A percentile compares a stretch with the other conserved stretches of the same genome.
Conservation (phyloP, 2,797 vertebrate genomes). For the Coendou prehensilis region DNA sequence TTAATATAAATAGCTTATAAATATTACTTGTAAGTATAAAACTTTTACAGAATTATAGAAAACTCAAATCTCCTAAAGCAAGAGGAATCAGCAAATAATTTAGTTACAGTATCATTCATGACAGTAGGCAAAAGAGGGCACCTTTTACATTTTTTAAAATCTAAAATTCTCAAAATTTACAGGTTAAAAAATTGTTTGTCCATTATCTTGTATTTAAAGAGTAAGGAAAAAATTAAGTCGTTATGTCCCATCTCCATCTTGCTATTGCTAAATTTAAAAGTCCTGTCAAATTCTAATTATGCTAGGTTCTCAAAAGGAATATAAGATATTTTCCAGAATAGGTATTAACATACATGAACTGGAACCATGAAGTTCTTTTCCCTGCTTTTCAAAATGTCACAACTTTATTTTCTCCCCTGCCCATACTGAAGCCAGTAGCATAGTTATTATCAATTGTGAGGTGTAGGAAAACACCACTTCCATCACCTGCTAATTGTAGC, state of each 20-base stretch:
- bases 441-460: neutral
- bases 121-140: neutral
- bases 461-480: neutral
- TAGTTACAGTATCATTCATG: neutral
- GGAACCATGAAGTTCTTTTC: neutral
- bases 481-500: constrained; percentile 25
- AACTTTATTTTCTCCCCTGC: neutral
- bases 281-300: neutral
- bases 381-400: neutral
- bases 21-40: neutral
- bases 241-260: neutral
- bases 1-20: neutral
- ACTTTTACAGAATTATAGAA: neutral
- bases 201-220: neutral
- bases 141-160: neutral
- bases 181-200: neutral
- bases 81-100: neutral
- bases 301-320: neutral
- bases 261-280: neutral
- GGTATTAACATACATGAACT: neutral
- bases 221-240: neutral
- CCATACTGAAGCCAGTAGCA: neutral
- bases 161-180: neutral
- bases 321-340: neutral
- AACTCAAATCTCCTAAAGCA: neutral